phyloP scores from a whole-genome alignment of 1,140 invertebrate genomes.

The Coelopa frigida region DNA sequence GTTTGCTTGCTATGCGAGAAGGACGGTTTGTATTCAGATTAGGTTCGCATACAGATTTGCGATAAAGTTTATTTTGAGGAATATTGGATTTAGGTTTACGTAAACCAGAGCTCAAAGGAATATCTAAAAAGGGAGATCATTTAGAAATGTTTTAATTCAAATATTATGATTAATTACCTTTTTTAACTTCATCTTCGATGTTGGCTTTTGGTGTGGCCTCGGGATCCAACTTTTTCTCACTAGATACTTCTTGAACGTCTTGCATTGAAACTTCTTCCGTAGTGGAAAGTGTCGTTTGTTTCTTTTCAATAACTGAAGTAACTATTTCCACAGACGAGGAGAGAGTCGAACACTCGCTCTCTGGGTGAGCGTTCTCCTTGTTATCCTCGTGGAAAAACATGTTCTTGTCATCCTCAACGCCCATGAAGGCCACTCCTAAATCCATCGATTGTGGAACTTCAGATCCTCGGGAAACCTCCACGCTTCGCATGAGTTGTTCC shows the following conservation, averaged over 20 bases:
- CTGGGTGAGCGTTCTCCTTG: slow-evolving; percentile 30
- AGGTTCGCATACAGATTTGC: not conserved
- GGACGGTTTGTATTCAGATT: slow-evolving; percentile 12
- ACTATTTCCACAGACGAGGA: slow-evolving; percentile 1
- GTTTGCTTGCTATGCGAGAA: slow-evolving; percentile 9
- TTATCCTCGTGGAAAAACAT: slow-evolving; percentile 14
- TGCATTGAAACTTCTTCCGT: not conserved
- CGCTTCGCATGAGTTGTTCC: slow-evolving; percentile 11
- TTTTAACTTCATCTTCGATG: not conserved
- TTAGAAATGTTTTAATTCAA: no score
- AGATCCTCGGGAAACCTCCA: slow-evolving; percentile 7
- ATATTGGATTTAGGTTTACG: not conserved
- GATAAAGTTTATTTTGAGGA: not conserved
- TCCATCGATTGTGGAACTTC: slow-evolving; percentile 3
- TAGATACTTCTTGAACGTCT: no score
- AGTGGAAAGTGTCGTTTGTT: not conserved
- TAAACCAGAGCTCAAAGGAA: no score
- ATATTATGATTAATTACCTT: no score
- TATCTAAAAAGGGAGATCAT: no score
- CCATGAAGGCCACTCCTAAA: slow-evolving; percentile 11
- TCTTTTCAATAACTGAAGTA: slow-evolving; percentile 2
- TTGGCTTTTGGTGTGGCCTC: not conserved
- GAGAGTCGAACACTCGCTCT: slow-evolving; percentile 2
- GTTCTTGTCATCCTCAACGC: slow-evolving; percentile 2
- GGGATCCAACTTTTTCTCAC: not conserved